Evolutionary conservation across 1,140 invertebrate species (phyloP).

Genomic region (Acromyrmex charruanus): DNA sequence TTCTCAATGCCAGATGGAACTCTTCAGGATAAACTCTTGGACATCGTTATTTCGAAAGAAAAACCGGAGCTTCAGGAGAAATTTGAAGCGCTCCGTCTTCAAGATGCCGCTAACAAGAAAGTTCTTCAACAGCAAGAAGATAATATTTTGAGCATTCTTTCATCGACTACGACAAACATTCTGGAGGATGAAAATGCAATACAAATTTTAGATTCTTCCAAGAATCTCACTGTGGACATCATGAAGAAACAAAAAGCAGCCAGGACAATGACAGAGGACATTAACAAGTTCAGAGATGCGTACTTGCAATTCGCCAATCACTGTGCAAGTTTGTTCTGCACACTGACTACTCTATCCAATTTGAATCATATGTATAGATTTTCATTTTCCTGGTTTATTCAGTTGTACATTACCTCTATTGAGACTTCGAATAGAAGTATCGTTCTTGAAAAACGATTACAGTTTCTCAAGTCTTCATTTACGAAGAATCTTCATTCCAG

Average conservation of each 20-base stretch:
- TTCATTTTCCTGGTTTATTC: constrained; percentile 90
- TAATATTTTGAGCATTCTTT: constrained; percentile 90
- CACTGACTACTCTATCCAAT: constrained; percentile 88
- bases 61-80: constrained; percentile 90
- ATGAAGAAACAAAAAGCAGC: constrained; percentile 88
- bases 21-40: constrained; percentile 90
- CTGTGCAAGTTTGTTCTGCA: constrained; percentile 90
- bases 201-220: constrained; percentile 89
- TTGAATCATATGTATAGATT: constrained; percentile 93
- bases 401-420: constrained; percentile 89
- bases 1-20: constrained; percentile 90
- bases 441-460: constrained; percentile 86
- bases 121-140: constrained; percentile 90
- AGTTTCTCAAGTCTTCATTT: constrained; percentile 88
- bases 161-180: constrained; percentile 90
- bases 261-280: constrained; percentile 81
- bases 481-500: constrained; percentile 89
- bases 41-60: constrained; percentile 90
- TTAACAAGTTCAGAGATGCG: constrained; percentile 87
- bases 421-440: constrained; percentile 88
- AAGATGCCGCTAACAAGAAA: constrained; percentile 89
- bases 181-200: constrained; percentile 92
- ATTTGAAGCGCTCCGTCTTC: constrained; percentile 88
- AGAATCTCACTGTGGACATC: constrained; percentile 88
- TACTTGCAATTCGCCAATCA: constrained; percentile 90